Evolutionary conservation across 2,797 vertebrate genomes (phyloP), one percentile per base, ranked within the genome.

Genomic region (Pampus argenteus): DNA sequence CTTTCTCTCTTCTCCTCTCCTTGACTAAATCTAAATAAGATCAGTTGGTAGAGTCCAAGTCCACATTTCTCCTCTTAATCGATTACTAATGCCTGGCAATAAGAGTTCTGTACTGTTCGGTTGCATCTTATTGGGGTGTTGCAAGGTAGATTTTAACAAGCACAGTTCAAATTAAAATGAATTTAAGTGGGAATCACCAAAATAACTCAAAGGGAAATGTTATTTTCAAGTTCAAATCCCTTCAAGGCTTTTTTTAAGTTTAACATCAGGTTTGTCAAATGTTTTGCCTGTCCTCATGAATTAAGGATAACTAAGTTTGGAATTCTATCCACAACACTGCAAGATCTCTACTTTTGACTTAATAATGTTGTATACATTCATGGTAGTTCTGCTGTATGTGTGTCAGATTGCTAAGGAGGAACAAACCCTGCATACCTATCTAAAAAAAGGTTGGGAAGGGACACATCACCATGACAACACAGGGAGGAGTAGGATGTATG

Each of bases 401-500:
- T 89, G 88, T 86, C 86, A 85, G 78, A 82, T 83, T 87, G 73
- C 64, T 80, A 88, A 83, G 81, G 81, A 89, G 85, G 74, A 87
- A 85, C 78, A 87, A 87, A 86, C 76, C 86, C 82, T 79, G 85
- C 87, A 83, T 89, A 90, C 89, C 89, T 89, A 75, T 81, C 87
- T 90, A 91, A 89, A 91, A 88, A 90, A 91, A 91, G 90, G 88
- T 88, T 90, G 86, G 86, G 77, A 91, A 90, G 86, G 86, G 88
- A 90, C 91, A 89, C 82, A 88, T 92, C 89, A 91, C 91, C 91
- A 93, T 92, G 91, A 92, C 92, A 93, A 92, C 91, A 86, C 90
- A 85, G 80, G 86, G 86, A 91, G 86, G 85, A 88, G 89, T 82
- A 91, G 84, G 83, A 88, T 60, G 70, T 84, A 85, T 58, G 77